A percentile compares a stretch with the other conserved stretches of the same genome.
Evolutionary conservation across 2,113 vertebrate species (phyloP).

Genomic region (Grantiella picta): DNA sequence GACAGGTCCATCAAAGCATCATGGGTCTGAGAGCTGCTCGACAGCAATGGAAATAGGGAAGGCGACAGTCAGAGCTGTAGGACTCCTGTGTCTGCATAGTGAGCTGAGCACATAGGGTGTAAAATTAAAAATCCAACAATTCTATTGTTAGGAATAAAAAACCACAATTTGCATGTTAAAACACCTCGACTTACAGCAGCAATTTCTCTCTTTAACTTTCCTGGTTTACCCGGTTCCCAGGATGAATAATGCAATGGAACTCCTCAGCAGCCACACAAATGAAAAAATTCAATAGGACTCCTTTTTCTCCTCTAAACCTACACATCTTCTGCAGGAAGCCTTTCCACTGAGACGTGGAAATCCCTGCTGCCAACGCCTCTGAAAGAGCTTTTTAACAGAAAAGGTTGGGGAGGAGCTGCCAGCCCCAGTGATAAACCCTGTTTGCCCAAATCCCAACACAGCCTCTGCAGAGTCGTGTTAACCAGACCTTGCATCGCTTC

Average conservation of each 20-base stretch:
- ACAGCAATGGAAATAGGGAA: neutral
- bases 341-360: neutral
- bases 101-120: neutral
- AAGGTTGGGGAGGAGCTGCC: neutral
- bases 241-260: conserved; percentile 39
- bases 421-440: neutral
- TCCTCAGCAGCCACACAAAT: neutral
- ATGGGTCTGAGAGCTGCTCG: neutral
- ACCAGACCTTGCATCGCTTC: neutral
- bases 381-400: neutral
- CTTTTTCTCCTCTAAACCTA: neutral
- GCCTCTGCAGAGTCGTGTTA: neutral
- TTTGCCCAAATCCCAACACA: neutral
- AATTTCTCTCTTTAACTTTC: neutral
- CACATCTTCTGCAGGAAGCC: neutral
- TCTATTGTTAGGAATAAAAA: neutral
- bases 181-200: neutral
- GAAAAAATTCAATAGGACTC: neutral
- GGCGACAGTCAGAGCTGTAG: neutral
- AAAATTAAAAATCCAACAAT: neutral
- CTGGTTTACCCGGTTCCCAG: conserved; percentile 6
- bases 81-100: neutral
- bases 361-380: neutral
- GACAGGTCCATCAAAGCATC: conserved; percentile 32
- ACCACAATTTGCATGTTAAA: neutral